Base-by-base conservation (phyloP, 2,888 invertebrate genomes). In the Eledona agricola region DNA sequence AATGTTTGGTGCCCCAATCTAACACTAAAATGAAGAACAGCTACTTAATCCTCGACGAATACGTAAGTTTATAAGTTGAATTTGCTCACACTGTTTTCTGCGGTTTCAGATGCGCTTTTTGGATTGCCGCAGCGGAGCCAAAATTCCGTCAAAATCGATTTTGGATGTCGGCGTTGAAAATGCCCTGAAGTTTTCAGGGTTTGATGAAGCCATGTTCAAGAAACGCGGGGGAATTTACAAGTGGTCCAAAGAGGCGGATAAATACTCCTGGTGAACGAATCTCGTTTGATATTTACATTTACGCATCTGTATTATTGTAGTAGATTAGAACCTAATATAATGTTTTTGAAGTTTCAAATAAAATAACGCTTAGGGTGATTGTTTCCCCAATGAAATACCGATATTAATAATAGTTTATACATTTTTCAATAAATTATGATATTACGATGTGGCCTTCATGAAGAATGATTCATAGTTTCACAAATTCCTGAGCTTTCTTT, bases 31-130 rank as follows among this genome's bases (percentile, higher is more conserved):
- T 80, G 79, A 77, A 77, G 61, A 78, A 80, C 55, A 78, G 78
- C 55, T 80, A 80, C 57, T 60, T 80, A 10, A 79, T 80, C 52
- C 65, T 80, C 42, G 80, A 80, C 55, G 80, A 80, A 74, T 77
- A 78, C 65, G 76, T 75, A 67, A 68, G 72, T 19, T 19, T 5
- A 5, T 19, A 19, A 19, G n/a, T 19, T 19, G n/a, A 5, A 42
- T 22, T 31, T 20, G 4, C 51, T 16, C 43, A 19, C 5, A 19
- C 20, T 19, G 15, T 35, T 45, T 51, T 28, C n/a, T n/a, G n/a
- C n/a, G n/a, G n/a, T 66, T 71, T 42, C 47, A 76, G 73, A 79
- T 80, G 79, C 57, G 80, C 43, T 80, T 80, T 64, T 66, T 80
- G 26, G 77, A 79, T 57, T 78, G 77, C 58, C 72, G 72, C 1